Percentiles rank a stretch among this genome's conserved stretches.
These are phyloP conservation scores for Chrysocyon brachyurus DNA, from an alignment of 2,797 vertebrate species.

Conservation along the genomic window DNA sequence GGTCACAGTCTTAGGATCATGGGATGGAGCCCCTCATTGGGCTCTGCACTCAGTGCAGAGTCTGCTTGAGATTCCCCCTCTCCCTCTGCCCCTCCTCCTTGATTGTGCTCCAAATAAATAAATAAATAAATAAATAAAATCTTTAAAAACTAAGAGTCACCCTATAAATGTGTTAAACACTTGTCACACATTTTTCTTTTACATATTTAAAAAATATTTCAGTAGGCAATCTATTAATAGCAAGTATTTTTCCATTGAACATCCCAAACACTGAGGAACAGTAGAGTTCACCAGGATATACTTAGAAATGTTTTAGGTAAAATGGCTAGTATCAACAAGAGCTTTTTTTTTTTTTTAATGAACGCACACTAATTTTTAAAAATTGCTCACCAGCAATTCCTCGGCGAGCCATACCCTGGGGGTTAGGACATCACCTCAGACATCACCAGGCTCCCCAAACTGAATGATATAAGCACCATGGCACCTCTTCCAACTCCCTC, in stretches of 20 bases:
- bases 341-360: background rate
- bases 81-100: background rate
- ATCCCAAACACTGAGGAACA: background rate
- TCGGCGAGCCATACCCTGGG: background rate
- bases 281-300: background rate
- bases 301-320: conserved; percentile 1
- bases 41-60: background rate
- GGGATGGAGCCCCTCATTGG: background rate
- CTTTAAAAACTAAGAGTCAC: background rate
- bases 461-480: background rate
- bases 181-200: background rate
- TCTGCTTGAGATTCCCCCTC: background rate
- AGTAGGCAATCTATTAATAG: background rate
- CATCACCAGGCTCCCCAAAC: background rate
- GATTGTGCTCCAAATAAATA: background rate
- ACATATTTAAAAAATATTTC: background rate
- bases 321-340: background rate
- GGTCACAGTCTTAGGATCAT: background rate
- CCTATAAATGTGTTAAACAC: background rate
- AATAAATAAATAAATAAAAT: background rate
- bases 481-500: background rate
- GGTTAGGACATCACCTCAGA: no score
- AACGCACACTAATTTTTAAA: background rate
- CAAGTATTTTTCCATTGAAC: background rate
- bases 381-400: background rate